A percentile compares a stretch with the other conserved stretches of the same genome.
Conservation (phyloP, 2,113 vertebrate species). For the Catharus bicknelli region DNA sequence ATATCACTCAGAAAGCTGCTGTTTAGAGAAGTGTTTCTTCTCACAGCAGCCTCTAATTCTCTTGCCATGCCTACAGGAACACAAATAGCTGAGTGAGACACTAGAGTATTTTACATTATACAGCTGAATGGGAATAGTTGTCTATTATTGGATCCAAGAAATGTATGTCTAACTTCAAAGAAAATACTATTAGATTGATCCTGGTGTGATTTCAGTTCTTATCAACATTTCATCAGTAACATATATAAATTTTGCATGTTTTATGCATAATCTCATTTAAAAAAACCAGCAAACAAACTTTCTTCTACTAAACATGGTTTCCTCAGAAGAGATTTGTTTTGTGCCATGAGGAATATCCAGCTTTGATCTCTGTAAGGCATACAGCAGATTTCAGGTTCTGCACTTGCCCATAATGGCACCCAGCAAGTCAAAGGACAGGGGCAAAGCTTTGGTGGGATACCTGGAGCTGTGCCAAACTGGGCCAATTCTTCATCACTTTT, state of each 20-base stretch:
- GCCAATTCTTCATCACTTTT: neutral
- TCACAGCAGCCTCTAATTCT: neutral
- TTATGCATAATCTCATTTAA: neutral
- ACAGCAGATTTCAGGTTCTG: neutral
- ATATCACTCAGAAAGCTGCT: neutral
- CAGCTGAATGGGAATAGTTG: neutral
- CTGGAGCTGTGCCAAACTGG: neutral
- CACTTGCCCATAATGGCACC: neutral
- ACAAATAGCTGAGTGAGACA: neutral
- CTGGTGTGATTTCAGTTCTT: neutral
- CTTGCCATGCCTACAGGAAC: neutral
- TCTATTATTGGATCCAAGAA: neutral
- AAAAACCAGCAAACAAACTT: neutral
- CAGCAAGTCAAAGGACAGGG: neutral
- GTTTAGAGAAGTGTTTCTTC: neutral
- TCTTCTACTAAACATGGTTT: neutral
- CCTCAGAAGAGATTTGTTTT: neutral
- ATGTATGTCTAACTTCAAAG: neutral
- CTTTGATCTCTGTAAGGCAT: neutral
- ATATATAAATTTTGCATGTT: neutral
- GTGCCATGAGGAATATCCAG: neutral
- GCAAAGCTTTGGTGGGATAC: neutral
- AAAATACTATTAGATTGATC: neutral
- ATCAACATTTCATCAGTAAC: neutral
- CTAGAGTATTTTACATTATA: neutral